phyloP scores from a whole-genome alignment of 2,888 invertebrate genomes.

The Bruchidius siliquastri region DNA sequence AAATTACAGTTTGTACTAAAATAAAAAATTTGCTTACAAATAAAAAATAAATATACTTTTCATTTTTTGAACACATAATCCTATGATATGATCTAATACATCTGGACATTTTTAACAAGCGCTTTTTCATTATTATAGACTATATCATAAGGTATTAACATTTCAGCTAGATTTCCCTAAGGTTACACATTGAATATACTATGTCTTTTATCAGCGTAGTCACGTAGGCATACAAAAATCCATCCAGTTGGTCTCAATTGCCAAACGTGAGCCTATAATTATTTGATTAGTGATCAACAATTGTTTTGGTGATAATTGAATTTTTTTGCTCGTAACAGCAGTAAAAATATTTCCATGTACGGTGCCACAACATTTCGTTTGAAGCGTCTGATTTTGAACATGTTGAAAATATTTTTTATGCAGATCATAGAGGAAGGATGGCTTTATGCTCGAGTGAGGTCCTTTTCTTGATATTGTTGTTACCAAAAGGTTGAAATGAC shows the following conservation, averaged over 20 bases:
- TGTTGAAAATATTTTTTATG: too few relatives aligned
- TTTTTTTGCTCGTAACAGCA: too few relatives aligned
- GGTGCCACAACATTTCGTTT: too few relatives aligned
- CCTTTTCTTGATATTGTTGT: too few relatives aligned
- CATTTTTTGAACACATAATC: slow-evolving; percentile 25
- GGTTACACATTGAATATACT: slow-evolving; percentile 6
- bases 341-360: too few relatives aligned
- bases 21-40: slow-evolving; percentile 19
- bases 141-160: slow-evolving; percentile 18
- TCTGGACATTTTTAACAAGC: slow-evolving; percentile 23
- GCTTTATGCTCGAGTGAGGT: too few relatives aligned
- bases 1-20: slow-evolving; percentile 27
- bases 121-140: slow-evolving; percentile 13
- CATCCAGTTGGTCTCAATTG: neutral
- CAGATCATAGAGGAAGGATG: too few relatives aligned
- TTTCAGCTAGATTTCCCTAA: slow-evolving; percentile 20
- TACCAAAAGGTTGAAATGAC: too few relatives aligned
- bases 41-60: slow-evolving; percentile 16
- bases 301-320: too few relatives aligned
- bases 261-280: too few relatives aligned
- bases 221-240: neutral
- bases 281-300: too few relatives aligned
- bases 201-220: neutral
- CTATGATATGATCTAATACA: slow-evolving; percentile 28
- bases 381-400: too few relatives aligned